These are phyloP conservation scores for Cheilosia urbana DNA, from an alignment of 2,888 invertebrate species.

Conservation along the genomic window DNA sequence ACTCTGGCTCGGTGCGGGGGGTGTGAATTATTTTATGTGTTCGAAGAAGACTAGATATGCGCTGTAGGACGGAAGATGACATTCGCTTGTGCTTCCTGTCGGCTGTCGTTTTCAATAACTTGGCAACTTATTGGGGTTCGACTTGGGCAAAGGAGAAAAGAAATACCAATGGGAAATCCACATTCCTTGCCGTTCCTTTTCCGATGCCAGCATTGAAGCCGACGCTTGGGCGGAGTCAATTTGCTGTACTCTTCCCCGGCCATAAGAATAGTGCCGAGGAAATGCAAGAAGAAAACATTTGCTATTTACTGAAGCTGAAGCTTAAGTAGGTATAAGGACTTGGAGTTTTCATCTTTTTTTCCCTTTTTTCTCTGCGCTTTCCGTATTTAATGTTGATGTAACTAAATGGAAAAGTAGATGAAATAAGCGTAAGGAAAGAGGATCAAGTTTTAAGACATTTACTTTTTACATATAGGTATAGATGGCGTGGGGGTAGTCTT, in stretches of 20 bases:
- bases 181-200: conserved; percentile 69
- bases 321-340: conserved; percentile 51
- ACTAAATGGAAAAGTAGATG: conserved; percentile 75
- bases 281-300: conserved; percentile 62
- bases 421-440: conserved; percentile 74
- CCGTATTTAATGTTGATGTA: conserved; percentile 63
- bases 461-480: conserved; percentile 58
- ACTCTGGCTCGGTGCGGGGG: conserved; percentile 13
- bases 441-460: conserved; percentile 75
- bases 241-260: conserved; percentile 51
- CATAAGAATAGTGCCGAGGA: conserved; percentile 33
- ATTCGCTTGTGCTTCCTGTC: conserved; percentile 57
- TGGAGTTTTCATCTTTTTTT: conserved; percentile 47
- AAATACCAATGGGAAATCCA: conserved; percentile 73
- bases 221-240: conserved; percentile 72
- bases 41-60: conserved; percentile 73
- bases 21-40: conserved; percentile 71
- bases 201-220: conserved; percentile 36
- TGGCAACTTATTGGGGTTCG: conserved; percentile 70
- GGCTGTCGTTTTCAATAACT: conserved; percentile 49
- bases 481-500: conserved; percentile 56
- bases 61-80: conserved; percentile 67
- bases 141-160: conserved; percentile 65
- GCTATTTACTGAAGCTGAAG: conserved; percentile 59
- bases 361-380: conserved; percentile 27